Evolutionary conservation across 2,113 vertebrate species (phyloP).

Genomic region (Martes martes): DNA sequence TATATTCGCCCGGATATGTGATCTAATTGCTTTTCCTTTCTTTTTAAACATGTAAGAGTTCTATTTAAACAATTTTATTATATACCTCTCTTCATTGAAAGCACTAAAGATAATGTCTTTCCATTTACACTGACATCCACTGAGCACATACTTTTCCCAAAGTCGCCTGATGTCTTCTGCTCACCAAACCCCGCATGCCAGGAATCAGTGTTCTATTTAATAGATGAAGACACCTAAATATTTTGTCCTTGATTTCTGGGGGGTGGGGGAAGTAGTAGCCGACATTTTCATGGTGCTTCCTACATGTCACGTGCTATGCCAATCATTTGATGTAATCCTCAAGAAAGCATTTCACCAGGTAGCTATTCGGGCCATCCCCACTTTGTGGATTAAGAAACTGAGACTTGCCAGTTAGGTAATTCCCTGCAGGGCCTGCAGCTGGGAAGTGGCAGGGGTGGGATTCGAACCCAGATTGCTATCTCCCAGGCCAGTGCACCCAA

Average conservation of each 20-base stretch:
- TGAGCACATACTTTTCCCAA: background rate
- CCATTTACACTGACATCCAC: background rate
- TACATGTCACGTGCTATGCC: too few relatives aligned
- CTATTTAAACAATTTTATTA: background rate
- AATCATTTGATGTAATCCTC: background rate
- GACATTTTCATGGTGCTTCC: background rate
- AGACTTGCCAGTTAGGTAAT: background rate
- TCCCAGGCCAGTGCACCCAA: background rate
- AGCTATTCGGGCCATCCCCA: too few relatives aligned
- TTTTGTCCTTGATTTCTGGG: background rate
- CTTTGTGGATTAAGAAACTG: background rate
- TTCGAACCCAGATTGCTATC: background rate
- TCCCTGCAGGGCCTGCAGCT: background rate
- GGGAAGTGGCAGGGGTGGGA: background rate
- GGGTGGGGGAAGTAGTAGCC: background rate
- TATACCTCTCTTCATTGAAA: background rate
- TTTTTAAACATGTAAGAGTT: background rate
- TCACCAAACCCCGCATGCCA: accelerated
- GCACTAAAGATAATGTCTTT: background rate
- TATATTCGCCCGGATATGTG: background rate
- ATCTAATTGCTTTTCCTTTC: conserved; percentile 5
- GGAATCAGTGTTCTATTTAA: background rate
- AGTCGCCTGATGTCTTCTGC: background rate
- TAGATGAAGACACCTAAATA: background rate
- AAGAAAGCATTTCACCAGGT: background rate